Base-by-base conservation (phyloP, 2,888 invertebrate species). In the Tenthredo distinguenda region DNA sequence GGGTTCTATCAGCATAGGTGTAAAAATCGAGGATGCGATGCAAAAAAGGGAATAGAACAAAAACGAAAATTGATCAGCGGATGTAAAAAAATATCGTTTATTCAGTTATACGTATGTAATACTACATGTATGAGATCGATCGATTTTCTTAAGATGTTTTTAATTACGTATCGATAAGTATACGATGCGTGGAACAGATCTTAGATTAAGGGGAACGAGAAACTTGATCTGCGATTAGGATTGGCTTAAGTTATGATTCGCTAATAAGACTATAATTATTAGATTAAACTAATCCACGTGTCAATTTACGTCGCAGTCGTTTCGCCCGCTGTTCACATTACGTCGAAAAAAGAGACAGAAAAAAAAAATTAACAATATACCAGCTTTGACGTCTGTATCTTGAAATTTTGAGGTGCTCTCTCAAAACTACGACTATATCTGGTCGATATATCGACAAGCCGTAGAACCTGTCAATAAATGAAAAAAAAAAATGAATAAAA, bases 261-360 rank as follows among this genome's bases (percentile, higher is more conserved):
- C 47, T 65, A 83, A 83, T 68, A 68, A 83, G 82, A 62, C 82
- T 68, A 68, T 83, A 68, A 83, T 83, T 83, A 83, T 43, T 83
- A 83, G 82, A 83, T 83, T 68, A 79, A 34, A n/a, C 47, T 65
- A 55, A 83, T 83, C 82, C 68, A 3, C 40, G 15, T 83, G 40
- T 82, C 68, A 68, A 26, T 62, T 58, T 58, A 21, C 55, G 31
- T 43, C 31, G 55, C 31, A 55, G 31, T 31, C 31, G 15, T 34
- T 76, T 76, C n/a, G 3, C 47, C n/a, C 31, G n/a, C 37, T 71
- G 18, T 71, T 18, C 18, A 37, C n/a, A 37, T 71, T 37, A 31
- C n/a, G 5, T 18, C 21, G 18, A 43, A 43, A 43, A 43, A 43
- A 43, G 9, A 72, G 18, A 71, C 0, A n/a, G 18, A n/a, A 55